These are phyloP conservation scores for Dastarcus helophoroides DNA, from an alignment of 2,888 invertebrate species.

Conservation along the genomic window DNA sequence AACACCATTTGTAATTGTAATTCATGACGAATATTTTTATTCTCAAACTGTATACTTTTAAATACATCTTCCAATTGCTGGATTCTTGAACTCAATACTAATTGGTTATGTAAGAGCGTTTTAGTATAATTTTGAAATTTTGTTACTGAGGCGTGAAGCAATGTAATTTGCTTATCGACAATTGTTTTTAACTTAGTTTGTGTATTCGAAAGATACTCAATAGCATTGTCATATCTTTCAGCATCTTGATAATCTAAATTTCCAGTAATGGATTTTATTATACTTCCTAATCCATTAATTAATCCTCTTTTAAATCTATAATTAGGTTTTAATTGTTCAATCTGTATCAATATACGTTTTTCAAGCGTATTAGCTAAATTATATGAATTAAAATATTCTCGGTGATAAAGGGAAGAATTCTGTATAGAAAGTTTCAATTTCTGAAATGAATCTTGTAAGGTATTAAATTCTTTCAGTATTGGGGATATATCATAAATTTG, in stretches of 20 bases:
- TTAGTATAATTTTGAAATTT: constrained; percentile 7
- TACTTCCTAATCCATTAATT: constrained; percentile 11
- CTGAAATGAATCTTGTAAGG: too few relatives aligned
- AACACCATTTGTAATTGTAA: too few relatives aligned
- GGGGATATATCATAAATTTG: constrained; percentile 11
- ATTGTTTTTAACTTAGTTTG: too few relatives aligned
- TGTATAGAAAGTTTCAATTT: too few relatives aligned
- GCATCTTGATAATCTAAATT: constrained; percentile 13
- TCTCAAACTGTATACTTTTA: neutral
- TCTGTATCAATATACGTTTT: constrained; percentile 9
- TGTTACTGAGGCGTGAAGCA: constrained; percentile 6
- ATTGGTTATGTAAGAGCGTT: too few relatives aligned
- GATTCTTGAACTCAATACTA: too few relatives aligned
- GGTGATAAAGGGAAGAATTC: too few relatives aligned
- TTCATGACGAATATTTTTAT: constrained; percentile 2
- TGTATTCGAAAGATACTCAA: too few relatives aligned
- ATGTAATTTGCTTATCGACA: constrained; percentile 8
- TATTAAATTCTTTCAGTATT: constrained; percentile 8
- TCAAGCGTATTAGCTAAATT: constrained; percentile 3
- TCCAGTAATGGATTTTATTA: constrained; percentile 12
- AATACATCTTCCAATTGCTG: too few relatives aligned
- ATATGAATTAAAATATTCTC: too few relatives aligned
- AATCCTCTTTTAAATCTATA: constrained; percentile 11
- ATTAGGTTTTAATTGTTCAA: constrained; percentile 8
- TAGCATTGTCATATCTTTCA: constrained; percentile 11